These are phyloP conservation scores for Smittia sp. DNA, from an alignment of 2,888 invertebrate species.

Conservation along the genomic window DNA sequence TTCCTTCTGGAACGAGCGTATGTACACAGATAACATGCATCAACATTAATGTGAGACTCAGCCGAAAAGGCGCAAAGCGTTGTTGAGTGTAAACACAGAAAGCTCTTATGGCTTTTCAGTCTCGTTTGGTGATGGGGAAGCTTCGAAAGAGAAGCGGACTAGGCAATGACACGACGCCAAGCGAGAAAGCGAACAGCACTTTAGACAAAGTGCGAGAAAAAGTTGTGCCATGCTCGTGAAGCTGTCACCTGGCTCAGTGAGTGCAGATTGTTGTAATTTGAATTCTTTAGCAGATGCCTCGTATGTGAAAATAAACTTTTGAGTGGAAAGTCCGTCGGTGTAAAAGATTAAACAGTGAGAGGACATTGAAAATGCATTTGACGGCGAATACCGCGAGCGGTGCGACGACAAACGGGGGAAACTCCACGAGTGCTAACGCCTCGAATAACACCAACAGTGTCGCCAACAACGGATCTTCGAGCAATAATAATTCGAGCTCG, in stretches of 20 bases:
- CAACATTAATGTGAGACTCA: not conserved
- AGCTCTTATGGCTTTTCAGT: slow-evolving; percentile 25
- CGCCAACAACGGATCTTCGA: slow-evolving; percentile 46
- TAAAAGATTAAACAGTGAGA: slow-evolving; percentile 4
- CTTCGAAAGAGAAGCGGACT: not conserved
- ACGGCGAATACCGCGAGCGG: slow-evolving; percentile 42
- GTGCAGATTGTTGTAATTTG: not conserved
- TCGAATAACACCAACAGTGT: slow-evolving; percentile 30
- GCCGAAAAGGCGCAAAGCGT: not conserved
- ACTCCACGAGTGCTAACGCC: slow-evolving; percentile 42
- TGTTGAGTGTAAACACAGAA: slow-evolving; percentile 18
- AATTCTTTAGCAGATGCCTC: slow-evolving; percentile 18
- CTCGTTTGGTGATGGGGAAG: not conserved
- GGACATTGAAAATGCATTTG: slow-evolving; percentile 35
- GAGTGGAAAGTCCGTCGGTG: not conserved
- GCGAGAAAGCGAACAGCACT: not conserved
- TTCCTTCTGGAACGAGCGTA: slow-evolving; percentile 41
- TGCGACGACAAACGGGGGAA: slow-evolving; percentile 31
- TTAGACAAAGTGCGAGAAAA: not conserved
- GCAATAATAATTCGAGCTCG: slow-evolving; percentile 46
- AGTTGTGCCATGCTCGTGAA: not conserved
- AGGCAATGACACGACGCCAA: not conserved
- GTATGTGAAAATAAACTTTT: slow-evolving; percentile 7
- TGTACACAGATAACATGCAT: slow-evolving; percentile 15
- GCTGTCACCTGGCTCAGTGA: slow-evolving; percentile 11